Evolutionary conservation across 2,113 vertebrate species (phyloP).

Genomic region (Corythornis vintsioides): DNA sequence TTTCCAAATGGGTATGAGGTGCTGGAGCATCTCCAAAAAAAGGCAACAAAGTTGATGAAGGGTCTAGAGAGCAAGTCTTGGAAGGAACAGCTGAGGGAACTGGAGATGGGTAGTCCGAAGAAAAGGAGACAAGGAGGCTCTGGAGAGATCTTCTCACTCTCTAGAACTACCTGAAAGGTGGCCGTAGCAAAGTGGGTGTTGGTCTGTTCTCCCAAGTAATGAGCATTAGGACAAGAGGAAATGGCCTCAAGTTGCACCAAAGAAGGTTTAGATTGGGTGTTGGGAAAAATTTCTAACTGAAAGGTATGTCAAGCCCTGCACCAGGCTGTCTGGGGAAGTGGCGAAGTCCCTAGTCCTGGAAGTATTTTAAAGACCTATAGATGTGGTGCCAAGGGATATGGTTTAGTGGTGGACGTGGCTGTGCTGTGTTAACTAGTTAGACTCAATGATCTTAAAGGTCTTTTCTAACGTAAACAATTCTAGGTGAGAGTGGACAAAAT

Average conservation of each 20-base stretch:
- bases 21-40: not conserved
- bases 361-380: not conserved
- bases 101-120: not conserved
- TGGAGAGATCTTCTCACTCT: not conserved
- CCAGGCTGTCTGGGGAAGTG: not conserved
- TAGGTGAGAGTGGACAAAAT: not conserved
- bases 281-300: not conserved
- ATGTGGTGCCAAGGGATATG: not conserved
- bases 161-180: not conserved
- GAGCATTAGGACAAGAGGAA: not conserved
- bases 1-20: conserved; percentile 21
- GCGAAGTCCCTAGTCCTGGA: not conserved
- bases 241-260: not conserved
- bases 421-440: not conserved
- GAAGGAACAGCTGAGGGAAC: not conserved
- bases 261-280: not conserved
- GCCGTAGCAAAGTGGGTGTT: not conserved
- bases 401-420: not conserved
- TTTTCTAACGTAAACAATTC: not conserved
- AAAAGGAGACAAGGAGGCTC: not conserved
- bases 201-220: not conserved
- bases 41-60: not conserved
- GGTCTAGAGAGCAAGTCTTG: not conserved
- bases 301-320: not conserved
- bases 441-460: not conserved